These are phyloP conservation scores for Oenanthe oenanthe DNA, from an alignment of 2,113 vertebrate species.

Conservation along the genomic window DNA sequence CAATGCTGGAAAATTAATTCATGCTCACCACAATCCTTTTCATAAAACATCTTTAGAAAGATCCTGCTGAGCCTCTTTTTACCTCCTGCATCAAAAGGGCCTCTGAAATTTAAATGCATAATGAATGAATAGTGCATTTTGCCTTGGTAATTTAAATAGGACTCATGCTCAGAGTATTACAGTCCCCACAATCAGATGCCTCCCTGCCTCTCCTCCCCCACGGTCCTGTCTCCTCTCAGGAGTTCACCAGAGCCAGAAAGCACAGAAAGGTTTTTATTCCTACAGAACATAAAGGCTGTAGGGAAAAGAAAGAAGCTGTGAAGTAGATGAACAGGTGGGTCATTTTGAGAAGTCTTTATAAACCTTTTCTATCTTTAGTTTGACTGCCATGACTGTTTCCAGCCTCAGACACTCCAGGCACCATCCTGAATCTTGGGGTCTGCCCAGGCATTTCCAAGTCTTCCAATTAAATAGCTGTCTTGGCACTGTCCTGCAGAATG, in stretches of 20 bases:
- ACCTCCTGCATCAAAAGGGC: not conserved
- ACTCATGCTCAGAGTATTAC: not conserved
- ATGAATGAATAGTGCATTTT: not conserved
- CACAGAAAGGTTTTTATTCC: not conserved
- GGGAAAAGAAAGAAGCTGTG: not conserved
- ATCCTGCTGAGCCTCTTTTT: not conserved
- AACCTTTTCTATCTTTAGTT: not conserved
- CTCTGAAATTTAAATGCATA: not conserved
- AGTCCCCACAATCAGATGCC: not conserved
- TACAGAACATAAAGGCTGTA: not conserved
- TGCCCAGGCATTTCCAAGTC: not conserved
- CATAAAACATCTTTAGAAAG: not conserved
- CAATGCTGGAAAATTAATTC: not conserved
- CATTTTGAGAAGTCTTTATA: not conserved
- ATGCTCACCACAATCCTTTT: not conserved
- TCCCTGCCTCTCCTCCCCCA: fast-evolving
- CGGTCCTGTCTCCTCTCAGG: not conserved
- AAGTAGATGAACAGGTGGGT: not conserved
- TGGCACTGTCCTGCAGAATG: not conserved
- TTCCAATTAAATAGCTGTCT: not conserved
- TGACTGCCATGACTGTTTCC: not conserved
- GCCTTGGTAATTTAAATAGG: not conserved
- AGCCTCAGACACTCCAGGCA: not conserved
- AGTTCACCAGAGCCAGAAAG: not conserved
- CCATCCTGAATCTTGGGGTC: not conserved